Base-by-base conservation (phyloP, 1,140 invertebrate species). In the Drosophila pseudoobscura region DNA sequence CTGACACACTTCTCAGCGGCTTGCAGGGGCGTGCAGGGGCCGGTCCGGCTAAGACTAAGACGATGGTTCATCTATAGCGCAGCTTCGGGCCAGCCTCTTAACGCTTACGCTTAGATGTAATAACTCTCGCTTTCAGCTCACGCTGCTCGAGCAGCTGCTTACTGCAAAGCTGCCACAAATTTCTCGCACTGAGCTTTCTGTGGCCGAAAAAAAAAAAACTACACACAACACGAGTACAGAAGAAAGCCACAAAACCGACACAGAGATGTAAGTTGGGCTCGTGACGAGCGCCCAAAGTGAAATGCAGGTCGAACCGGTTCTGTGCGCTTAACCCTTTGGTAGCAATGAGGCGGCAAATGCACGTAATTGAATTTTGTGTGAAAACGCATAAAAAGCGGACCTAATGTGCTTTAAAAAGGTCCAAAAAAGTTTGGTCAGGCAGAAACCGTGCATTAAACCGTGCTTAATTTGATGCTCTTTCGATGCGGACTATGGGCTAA, bases 51-150 rank as follows among this genome's bases (percentile, higher is more conserved):
- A 1, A 29, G 6, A 7, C 29, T 35, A 20, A 31, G 24, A 22
- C 20, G 26, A 56, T 60, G 47, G 50, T 29, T 35, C 46, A 59
- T 26, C 74, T 50, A 35, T 59, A 41, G 29, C 26, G 17, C 31
- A 56, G 45, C 61, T 64, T 57, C 29, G 11, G 55, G 11, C 31
- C 26, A 17, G 41, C 22, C 41, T 22, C 24, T 53, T 31, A 31
- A 31, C 35, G 3, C 35, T 39, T 13, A 39, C 35, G 35, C 35
- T 39, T 1, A 87, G 70, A 88, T 83, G 83, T 87, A 87, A 87
- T 84, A 82, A 82, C 82, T 87, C 82, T 87, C 82, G 80, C 78
- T 87, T 87, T 87, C 83, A 52, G 58, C 50, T 56, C 61, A 77
- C 35, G 35, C 35, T 9, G 52, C 35, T 56, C 45, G 20, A 44